Evolutionary conservation across 2,113 vertebrate species (phyloP).

Genomic region (Rhadina sibilatrix): DNA sequence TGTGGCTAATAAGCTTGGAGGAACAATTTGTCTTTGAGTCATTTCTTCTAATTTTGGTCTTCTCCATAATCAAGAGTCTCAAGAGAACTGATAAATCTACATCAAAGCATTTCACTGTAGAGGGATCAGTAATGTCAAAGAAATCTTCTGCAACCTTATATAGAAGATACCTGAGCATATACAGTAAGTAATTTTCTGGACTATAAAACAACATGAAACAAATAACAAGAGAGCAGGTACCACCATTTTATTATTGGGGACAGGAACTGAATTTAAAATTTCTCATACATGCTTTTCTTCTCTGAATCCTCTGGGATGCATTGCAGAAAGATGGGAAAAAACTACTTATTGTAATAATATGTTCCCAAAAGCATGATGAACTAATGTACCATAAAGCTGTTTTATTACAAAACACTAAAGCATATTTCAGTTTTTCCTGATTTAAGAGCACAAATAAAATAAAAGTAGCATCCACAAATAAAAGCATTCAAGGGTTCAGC

Average conservation of each 20-base stretch:
- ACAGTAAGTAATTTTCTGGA: slow-evolving; percentile 1
- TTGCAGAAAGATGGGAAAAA: not conserved
- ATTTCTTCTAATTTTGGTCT: not conserved
- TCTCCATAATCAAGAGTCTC: not conserved
- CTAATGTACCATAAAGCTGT: not conserved
- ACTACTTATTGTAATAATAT: not conserved
- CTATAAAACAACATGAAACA: not conserved
- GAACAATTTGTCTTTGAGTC: not conserved
- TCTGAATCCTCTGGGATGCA: not conserved
- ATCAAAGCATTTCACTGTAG: not conserved
- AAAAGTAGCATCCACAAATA: not conserved
- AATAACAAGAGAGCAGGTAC: not conserved
- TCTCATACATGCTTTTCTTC: not conserved
- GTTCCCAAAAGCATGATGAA: not conserved
- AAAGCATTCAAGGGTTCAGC: not conserved
- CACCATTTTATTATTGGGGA: not conserved
- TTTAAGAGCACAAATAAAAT: not conserved
- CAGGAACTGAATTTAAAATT: not conserved
- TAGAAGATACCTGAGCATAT: not conserved
- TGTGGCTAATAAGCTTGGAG: not conserved
- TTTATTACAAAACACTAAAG: not conserved
- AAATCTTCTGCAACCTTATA: not conserved
- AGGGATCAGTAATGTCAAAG: not conserved
- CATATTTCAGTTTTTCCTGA: not conserved
- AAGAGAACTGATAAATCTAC: not conserved